A percentile compares a stretch with the other conserved stretches of the same genome.
These are phyloP conservation scores for Macrosiphum euphorbiae DNA, from an alignment of 2,888 invertebrate genomes.

Conservation along the genomic window DNA sequence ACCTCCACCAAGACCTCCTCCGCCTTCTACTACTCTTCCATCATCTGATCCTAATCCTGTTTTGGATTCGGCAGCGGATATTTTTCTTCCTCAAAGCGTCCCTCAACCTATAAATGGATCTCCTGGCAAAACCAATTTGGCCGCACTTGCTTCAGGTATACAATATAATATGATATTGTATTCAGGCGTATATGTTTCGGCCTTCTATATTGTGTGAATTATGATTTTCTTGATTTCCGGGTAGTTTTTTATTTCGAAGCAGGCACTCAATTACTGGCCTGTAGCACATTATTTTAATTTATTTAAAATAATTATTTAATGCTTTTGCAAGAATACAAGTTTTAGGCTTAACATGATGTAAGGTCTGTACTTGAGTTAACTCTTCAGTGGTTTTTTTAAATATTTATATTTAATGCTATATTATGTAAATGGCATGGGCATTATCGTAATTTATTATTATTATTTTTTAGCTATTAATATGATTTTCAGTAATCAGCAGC, in stretches of 20 bases:
- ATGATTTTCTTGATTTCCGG: constrained; percentile 52
- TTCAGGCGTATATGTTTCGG: constrained; percentile 55
- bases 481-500: constrained; percentile 47
- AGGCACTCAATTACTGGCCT: constrained; percentile 31
- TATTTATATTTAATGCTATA: constrained; percentile 39
- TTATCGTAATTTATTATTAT: constrained; percentile 37
- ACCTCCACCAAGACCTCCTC: constrained; percentile 57
- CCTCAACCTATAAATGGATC: constrained; percentile 67
- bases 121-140: constrained; percentile 64
- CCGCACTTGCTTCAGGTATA: constrained; percentile 57
- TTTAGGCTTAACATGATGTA: constrained; percentile 34
- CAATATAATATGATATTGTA: constrained; percentile 62
- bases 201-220: constrained; percentile 52
- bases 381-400: constrained; percentile 25
- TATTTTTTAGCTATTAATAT: constrained; percentile 49
- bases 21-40: constrained; percentile 30
- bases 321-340: constrained; percentile 32
- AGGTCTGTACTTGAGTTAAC: constrained; percentile 32
- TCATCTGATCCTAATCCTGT: constrained; percentile 66
- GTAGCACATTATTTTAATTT: constrained; percentile 38
- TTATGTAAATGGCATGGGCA: constrained; percentile 39
- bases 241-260: constrained; percentile 42
- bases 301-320: constrained; percentile 22
- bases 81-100: constrained; percentile 68
- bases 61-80: constrained; percentile 68